Evolutionary conservation across 2,888 invertebrate species (phyloP), one percentile per base, ranked within the genome.

Genomic region (Troglohyphantes excavatus): DNA sequence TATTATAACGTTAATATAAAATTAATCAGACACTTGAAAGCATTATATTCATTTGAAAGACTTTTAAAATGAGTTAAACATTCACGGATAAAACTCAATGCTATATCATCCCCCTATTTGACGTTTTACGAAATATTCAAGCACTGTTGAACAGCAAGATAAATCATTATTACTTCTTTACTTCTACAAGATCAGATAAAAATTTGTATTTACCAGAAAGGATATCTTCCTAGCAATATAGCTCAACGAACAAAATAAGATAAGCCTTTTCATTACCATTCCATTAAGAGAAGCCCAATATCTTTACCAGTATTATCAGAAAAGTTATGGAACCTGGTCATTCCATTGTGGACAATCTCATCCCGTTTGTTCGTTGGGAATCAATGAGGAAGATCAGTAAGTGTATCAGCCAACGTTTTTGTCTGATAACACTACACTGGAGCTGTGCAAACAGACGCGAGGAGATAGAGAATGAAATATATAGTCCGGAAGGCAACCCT

Each of bases 321-420:
- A 53, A 53, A 53, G 53, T 53, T 17, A 53, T 53, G 17, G 17
- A 53, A 53, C 17, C n/a, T n/a, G n/a, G 13, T n/a, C 53, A 53
- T 21, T 63, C 63, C 21, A 23, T 63, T 63, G 63, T 1, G 23
- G 23, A 63, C 63, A 63, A 26, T 11, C 21, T 59, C 19, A 19
- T 19, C 17, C 19, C 59, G 17, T 59, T 59, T 63, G 26, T 63
- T 63, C 29, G 17, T 1, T 7, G 21, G 26, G 23, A 72, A 72
- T 72, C 72, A 72, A 72, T 72, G 46, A 72, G 43, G 46, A 46
- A 23, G 29, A 68, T 46, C 23, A 43, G 72, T 43, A 72, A 46
- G n/a, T 68, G 33, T 68, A 68, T 68, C 68, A 68, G 29, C 19
- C 21, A 65, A 13, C 65, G 65, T 68, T 33, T 27, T 17, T 17